phyloP scores from a whole-genome alignment of 2,797 vertebrate species.

The Amblyraja radiata region DNA sequence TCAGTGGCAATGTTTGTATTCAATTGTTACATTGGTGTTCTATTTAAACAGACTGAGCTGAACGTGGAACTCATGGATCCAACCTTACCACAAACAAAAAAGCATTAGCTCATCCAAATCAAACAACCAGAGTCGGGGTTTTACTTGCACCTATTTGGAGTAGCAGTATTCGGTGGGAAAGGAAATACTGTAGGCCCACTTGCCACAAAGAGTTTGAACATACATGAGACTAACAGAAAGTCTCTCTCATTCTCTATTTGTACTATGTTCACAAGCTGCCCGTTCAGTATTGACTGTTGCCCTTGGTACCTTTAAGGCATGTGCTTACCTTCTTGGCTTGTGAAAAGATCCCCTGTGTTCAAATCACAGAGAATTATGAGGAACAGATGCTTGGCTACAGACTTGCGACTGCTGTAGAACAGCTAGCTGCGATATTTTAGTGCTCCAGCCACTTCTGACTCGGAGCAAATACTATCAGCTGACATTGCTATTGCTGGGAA shows the following conservation, averaged over 20 bases:
- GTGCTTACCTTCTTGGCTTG: neutral
- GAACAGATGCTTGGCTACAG: neutral
- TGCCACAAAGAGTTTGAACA: neutral
- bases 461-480: neutral
- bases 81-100: neutral
- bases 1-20: neutral
- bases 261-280: neutral
- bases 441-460: neutral
- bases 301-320: neutral
- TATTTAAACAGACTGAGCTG: neutral
- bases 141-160: neutral
- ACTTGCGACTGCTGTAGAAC: neutral
- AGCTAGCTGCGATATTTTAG: neutral
- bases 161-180: neutral
- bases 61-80: neutral
- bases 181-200: neutral
- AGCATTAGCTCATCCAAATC: neutral
- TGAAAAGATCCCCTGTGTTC: slow-evolving; percentile 18
- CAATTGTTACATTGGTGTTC: neutral
- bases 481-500: neutral
- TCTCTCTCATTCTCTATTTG: neutral
- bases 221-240: neutral
- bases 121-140: neutral
- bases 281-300: neutral
- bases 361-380: neutral